Base-by-base conservation (phyloP, 1,140 invertebrate genomes). In the Geopemphigus sp. region DNA sequence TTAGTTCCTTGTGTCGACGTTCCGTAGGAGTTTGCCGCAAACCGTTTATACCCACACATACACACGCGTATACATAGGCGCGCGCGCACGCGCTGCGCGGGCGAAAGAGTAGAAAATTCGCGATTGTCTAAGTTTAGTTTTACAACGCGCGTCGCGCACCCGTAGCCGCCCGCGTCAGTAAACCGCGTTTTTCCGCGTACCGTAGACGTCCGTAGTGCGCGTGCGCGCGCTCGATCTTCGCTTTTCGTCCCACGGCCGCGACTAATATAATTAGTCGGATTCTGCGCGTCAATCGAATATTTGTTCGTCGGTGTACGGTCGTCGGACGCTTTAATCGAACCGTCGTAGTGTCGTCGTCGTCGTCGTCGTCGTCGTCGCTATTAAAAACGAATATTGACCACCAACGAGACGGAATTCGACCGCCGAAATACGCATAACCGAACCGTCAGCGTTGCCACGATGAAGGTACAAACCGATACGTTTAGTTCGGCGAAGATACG, bases 391-490 rank as follows among this genome's bases (percentile, higher is more conserved):
- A 39, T 54, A 11, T 17, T 59, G 47, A 24, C 22, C 10, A 1
- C 57, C 10, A 39, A 15, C 12, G n/a, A n/a, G 1, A 39, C 17
- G 57, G 32, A 26, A 15, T 22, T 19, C 47, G 24, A 2, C 32
- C 54, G 45, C 92, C 94, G 83, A 92, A 95, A n/a, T n/a, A n/a
- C n/a, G 84, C 93, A 95, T 85, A 91, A 89, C 81, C 92, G 93
- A 83, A 93, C 92, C 83, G 89, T 93, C 85, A 87, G 86, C 22
- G 90, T 91, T 5, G 88, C 91, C 17, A 91, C 90, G 82, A 91
- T 94, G 86, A 93, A 93, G 85, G 86, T 96, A 26, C 92, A 94
- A 63, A 94, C 93, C 59, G 93, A 95, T 82, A 91, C 90, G 17
- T 95, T 94, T 85, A 94, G 90, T 80, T 90, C 92, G 10, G 93